Evolutionary conservation across 2,888 invertebrate species (phyloP).

Genomic region (Neria commutata): DNA sequence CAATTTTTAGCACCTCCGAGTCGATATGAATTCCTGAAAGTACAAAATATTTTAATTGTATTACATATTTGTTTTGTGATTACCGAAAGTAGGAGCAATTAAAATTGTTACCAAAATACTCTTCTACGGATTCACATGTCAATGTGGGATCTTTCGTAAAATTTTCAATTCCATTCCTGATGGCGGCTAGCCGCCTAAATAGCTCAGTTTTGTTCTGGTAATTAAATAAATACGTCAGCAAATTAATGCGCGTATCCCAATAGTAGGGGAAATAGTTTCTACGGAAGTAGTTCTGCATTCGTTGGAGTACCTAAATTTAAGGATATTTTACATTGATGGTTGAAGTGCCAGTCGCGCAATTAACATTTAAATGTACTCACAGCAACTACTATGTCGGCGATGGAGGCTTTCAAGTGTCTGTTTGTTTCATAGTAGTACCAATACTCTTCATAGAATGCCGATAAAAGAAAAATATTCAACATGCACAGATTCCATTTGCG

Average conservation of each 20-base stretch:
- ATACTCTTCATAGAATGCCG: conserved; percentile 17
- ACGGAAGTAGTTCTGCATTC: conserved; percentile 12
- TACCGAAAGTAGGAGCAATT: too few relatives aligned
- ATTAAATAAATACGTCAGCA: neutral
- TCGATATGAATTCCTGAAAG: conserved; percentile 26
- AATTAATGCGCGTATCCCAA: conserved; percentile 26
- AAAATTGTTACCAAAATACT: conserved; percentile 25
- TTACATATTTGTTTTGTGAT: too few relatives aligned
- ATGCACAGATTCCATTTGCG: neutral
- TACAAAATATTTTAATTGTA: neutral
- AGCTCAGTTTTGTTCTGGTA: neutral
- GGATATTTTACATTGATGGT: too few relatives aligned
- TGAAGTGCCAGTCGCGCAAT: neutral
- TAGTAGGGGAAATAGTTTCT: conserved; percentile 16
- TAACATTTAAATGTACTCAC: too few relatives aligned
- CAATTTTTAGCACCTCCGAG: conserved; percentile 18
- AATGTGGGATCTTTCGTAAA: neutral
- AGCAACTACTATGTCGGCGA: neutral
- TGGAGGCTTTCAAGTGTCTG: too few relatives aligned
- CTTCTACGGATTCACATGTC: conserved; percentile 19
- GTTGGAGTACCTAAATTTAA: conserved; percentile 26
- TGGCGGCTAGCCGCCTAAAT: neutral
- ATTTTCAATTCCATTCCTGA: neutral
- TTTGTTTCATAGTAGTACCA: neutral
- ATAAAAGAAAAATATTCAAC: conserved; percentile 13